Conservation (phyloP, 2,797 vertebrate genomes). For the Melanotaenia nigrans region DNA sequence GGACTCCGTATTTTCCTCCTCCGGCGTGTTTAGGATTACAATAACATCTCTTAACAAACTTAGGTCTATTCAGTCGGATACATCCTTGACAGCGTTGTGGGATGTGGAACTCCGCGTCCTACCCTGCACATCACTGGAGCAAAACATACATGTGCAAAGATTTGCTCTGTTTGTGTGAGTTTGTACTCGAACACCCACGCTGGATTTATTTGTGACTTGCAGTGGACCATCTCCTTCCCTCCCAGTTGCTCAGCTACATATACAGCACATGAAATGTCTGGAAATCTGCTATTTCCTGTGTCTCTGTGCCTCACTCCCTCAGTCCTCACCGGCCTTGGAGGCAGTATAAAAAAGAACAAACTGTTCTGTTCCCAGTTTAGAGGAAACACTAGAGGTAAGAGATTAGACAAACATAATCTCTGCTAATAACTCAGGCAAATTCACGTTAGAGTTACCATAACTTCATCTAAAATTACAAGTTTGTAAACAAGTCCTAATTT, state of each 20-base stretch:
- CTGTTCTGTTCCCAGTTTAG: conserved; percentile 38
- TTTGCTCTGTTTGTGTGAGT: conserved; percentile 29
- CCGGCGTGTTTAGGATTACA: background rate
- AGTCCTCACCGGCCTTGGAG: conserved; percentile 35
- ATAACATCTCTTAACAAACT: background rate
- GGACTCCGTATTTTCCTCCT: background rate
- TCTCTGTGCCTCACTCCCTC: conserved; percentile 45
- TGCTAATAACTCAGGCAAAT: too few relatives aligned
- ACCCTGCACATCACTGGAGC: conserved; percentile 4
- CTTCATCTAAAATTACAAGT: too few relatives aligned
- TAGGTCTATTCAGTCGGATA: too few relatives aligned
- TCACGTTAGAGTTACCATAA: too few relatives aligned
- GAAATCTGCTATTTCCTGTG: conserved; percentile 69
- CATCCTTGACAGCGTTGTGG: too few relatives aligned
- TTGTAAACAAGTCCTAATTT: too few relatives aligned
- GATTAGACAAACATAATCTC: background rate
- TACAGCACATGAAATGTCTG: conserved; percentile 50
- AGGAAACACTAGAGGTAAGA: conserved; percentile 2
- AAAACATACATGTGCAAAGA: conserved; percentile 19
- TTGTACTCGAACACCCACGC: conserved; percentile 25
- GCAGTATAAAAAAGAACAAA: conserved; percentile 63
- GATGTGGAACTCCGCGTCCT: background rate
- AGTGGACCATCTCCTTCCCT: conserved; percentile 43
- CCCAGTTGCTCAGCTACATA: conserved; percentile 41
- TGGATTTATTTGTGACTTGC: conserved; percentile 47